phyloP scores from a whole-genome alignment of 1,140 invertebrate genomes.

The Mamestra configurata region DNA sequence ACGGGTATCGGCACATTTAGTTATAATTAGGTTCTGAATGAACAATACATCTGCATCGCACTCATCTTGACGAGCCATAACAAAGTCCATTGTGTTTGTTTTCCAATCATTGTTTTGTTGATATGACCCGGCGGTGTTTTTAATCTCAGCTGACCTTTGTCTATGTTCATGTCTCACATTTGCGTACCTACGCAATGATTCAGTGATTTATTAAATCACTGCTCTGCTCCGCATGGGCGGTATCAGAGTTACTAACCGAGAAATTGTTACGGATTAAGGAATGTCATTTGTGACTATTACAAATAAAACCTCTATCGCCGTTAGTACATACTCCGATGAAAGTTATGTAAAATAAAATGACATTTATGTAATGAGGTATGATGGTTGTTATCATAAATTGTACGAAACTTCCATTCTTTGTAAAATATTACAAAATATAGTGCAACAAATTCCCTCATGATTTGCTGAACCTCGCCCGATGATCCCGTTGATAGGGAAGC shows the following conservation, averaged over 20 bases:
- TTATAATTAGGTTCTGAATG: conserved; percentile 50
- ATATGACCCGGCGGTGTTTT: conserved; percentile 53
- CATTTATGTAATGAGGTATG: no score
- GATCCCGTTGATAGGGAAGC: not conserved
- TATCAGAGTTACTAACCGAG: conserved; percentile 21
- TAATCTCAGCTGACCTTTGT: conserved; percentile 61
- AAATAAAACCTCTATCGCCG: not conserved
- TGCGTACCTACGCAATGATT: conserved; percentile 55
- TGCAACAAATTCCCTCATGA: not conserved
- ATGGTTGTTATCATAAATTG: no score
- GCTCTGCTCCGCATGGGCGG: conserved; percentile 20
- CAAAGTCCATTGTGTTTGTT: conserved; percentile 57
- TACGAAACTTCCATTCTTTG: no score
- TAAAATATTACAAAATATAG: not conserved
- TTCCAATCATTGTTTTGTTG: conserved; percentile 57
- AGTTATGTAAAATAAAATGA: not conserved
- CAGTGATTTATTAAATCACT: conserved; percentile 56
- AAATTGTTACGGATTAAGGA: not conserved
- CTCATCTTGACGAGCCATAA: conserved; percentile 48
- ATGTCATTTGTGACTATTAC: not conserved
- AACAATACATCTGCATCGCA: conserved; percentile 50
- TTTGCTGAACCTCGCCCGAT: conserved; percentile 7
- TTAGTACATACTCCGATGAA: not conserved
- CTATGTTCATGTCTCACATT: conserved; percentile 55
- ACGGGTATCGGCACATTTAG: conserved; percentile 33